These are phyloP conservation scores for Drosophila ustulata DNA, from an alignment of 2,888 invertebrate genomes.

Conservation along the genomic window DNA sequence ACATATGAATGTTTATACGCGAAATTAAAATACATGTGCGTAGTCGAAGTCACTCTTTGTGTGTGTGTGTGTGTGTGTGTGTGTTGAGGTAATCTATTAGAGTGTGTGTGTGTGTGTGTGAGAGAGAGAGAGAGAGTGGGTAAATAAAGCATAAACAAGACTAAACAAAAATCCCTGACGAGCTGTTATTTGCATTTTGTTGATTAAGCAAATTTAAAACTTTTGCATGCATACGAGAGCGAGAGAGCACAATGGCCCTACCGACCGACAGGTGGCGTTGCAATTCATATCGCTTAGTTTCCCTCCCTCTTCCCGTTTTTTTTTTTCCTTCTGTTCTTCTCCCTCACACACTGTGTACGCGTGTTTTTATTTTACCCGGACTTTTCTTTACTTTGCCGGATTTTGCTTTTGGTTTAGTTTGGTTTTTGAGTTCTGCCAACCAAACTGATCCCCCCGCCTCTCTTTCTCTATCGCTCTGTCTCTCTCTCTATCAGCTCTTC, in stretches of 20 bases:
- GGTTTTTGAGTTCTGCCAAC: conserved; percentile 52
- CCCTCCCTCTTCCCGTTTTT: not conserved
- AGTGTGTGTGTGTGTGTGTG: not conserved
- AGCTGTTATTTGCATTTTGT: conserved; percentile 67
- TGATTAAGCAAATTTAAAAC: conserved; percentile 70
- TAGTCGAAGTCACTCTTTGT: conserved; percentile 10
- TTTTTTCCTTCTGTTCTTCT: not conserved
- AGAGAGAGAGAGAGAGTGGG: conserved; percentile 8
- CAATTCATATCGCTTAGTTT: conserved; percentile 25
- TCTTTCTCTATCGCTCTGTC: not conserved
- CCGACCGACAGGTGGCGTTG: conserved; percentile 53
- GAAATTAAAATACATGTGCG: conserved; percentile 25
- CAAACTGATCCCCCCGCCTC: conserved; percentile 18
- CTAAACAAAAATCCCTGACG: conserved; percentile 61
- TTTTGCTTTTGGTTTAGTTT: conserved; percentile 53
- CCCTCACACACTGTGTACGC: conserved; percentile 3
- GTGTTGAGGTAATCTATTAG: conserved; percentile 2
- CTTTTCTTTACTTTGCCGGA: conserved; percentile 55
- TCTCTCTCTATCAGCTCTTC: not conserved
- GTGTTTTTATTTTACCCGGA: conserved; percentile 39
- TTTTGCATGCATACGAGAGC: conserved; percentile 18
- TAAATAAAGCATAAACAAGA: conserved; percentile 60
- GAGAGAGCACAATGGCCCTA: conserved; percentile 9
- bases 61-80: conserved; percentile 13
- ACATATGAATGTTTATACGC: not conserved